Evolutionary conservation across 2,888 invertebrate genomes (phyloP), one percentile per base, ranked within the genome.

Genomic region (Tetropium fuscum): DNA sequence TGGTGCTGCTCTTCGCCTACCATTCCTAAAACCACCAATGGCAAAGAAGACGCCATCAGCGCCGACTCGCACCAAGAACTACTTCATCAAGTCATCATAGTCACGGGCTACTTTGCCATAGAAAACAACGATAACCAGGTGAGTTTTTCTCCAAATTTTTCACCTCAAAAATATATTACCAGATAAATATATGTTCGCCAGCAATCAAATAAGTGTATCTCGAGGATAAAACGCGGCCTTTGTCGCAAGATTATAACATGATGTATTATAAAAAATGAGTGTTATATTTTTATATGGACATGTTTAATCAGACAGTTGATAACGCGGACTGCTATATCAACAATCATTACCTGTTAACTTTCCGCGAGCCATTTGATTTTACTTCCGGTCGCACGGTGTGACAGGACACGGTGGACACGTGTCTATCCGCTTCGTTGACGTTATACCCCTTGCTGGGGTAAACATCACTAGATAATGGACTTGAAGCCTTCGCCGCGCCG

Each of bases 21-120:
- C 27, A 64, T 77, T 27, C 83, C 69, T 68, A 82, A 55, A 72
- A 86, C 81, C 75, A 86, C 81, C 75, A 84, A 78, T 64, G 84
- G 78, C 70, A 86, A 87, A 70, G 84, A 86, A 77, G 84, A 86
- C 77, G 70, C 76, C 53, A 70, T 76, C 53, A 70, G 77, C 45
- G 74, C 79, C 74, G 70, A 83, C 71, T 74, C 83, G 75, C 77
- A 87, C 80, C 77, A 88, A 81, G 85, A 87, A 74, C 87, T 95
- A 70, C 87, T 95, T 58, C 86, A 92, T 75, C 91, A 93, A 75
- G 87, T 94, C 53, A 91, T 95, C 70, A 85, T 87, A 25, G 87
- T 93, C 45, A 88, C 94, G 32, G 95, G 95, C 8, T 93, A 91
- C 82, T 94, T 95, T 75, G 90, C 93, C 19, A 89, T 92, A 53